Evolutionary conservation across 2,888 invertebrate species (phyloP), one percentile per base, ranked within the genome.

Genomic region (Epicampocera succincta): DNA sequence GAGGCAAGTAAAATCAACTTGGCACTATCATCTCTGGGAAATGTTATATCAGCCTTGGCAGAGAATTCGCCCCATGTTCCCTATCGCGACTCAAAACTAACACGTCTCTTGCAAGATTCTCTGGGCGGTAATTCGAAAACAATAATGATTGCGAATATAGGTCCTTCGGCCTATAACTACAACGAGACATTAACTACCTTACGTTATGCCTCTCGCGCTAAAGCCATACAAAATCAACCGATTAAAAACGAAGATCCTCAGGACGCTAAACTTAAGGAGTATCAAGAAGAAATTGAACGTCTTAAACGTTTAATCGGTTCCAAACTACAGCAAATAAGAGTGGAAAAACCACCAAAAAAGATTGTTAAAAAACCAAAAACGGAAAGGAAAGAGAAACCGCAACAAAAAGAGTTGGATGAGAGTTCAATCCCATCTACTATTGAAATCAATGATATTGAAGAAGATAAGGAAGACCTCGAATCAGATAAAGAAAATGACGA

Each of bases 221-320:
- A 99, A 92, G 98, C 98, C 85, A 99, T 99, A 87, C 98, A 99
- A 93, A 99, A 99, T 92, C 97, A 98, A 91, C 99, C 99, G 19
- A 95, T 97, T 85, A 97, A 99, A 88, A 99, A 99, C 92, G 99
- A 99, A 91, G 99, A 99, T 93, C 99, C 99, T 44, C 99, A 99
- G 91, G 99, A 99, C 91, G 99, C 99, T 21, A 94, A 99, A 88
- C 92, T 98, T 71, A 93, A 98, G 87, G 97, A 99, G 90, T 98
- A 98, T 91, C 99, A 99, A 90, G 96, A 96, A 84, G 98, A 98
- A 92, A 98, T 99, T 89, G 95, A 95, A 87, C 92, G 96, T 9
- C 92, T 96, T 84, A 92, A 93, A 78, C 87, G 90, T 8, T 85
- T 88, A 44, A 91, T 91, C 63, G 89, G 89, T 0, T 90, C 91